Conservation (phyloP, 2,113 vertebrate genomes). For the Thymallus thymallus region DNA sequence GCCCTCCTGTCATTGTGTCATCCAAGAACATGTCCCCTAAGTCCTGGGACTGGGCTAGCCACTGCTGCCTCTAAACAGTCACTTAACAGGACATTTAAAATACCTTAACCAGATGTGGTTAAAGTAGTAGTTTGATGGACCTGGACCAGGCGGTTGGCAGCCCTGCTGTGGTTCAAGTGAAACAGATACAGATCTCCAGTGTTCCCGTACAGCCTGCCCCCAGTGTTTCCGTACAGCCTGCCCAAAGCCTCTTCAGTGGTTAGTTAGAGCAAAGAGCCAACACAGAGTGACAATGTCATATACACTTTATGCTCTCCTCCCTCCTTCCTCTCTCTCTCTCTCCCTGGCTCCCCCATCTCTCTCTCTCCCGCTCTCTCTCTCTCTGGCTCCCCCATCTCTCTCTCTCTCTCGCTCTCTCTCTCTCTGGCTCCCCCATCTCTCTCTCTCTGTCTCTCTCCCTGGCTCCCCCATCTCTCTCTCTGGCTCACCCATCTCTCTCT, state of each 20-base stretch:
- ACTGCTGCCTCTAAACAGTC: background rate
- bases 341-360: no score
- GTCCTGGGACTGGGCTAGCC: background rate
- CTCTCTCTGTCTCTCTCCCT: no score
- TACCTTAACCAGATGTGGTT: background rate
- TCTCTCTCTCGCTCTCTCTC: no score
- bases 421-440: no score
- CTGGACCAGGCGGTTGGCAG: background rate
- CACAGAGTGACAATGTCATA: no score
- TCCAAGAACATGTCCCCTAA: background rate
- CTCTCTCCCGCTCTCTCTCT: no score
- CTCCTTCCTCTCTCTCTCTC: background rate
- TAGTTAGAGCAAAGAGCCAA: background rate
- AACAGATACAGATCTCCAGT: constrained; percentile 5
- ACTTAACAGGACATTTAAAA: background rate
- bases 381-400: no score
- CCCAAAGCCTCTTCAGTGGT: no score
- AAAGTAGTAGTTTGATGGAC: background rate
- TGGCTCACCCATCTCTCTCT: no score
- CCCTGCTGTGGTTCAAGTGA: constrained; percentile 29
- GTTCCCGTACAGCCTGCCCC: background rate
- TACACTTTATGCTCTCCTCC: background rate
- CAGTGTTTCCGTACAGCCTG: background rate
- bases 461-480: no score
- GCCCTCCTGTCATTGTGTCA: background rate